These are phyloP conservation scores for Python bivittatus DNA, from an alignment of 2,113 vertebrate genomes.

Conservation along the genomic window DNA sequence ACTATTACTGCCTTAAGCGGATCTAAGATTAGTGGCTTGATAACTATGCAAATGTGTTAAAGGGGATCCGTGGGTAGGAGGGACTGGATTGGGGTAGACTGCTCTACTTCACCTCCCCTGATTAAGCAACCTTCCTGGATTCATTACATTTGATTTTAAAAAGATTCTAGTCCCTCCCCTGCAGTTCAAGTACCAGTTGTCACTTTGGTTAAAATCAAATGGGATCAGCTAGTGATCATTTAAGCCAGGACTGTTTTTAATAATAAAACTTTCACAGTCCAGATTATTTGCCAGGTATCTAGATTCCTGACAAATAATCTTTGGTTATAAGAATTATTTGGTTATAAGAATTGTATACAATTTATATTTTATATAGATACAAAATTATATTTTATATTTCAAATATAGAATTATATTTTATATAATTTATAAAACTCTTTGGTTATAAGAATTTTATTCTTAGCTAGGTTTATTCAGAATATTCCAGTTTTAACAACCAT, in stretches of 20 bases:
- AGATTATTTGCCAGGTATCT: background rate
- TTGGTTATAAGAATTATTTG: background rate
- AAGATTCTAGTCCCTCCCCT: background rate
- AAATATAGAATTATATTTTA: background rate
- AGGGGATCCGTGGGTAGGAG: background rate
- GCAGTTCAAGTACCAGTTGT: background rate
- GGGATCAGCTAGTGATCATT: background rate
- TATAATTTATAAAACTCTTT: too few relatives aligned
- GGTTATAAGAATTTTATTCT: too few relatives aligned
- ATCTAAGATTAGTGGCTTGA: too few relatives aligned
- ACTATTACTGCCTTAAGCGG: too few relatives aligned
- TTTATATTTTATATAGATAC: background rate
- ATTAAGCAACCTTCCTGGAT: background rate
- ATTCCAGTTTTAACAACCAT: too few relatives aligned
- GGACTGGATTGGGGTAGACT: background rate
- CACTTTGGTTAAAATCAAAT: constrained; percentile 14
- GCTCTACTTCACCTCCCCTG: background rate
- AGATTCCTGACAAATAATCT: background rate
- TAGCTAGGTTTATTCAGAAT: too few relatives aligned
- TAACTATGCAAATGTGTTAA: background rate
- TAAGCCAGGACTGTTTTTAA: background rate
- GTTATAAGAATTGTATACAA: background rate
- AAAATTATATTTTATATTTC: background rate
- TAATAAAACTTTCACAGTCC: background rate
- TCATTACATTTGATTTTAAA: background rate